Base-by-base conservation (phyloP, 2,113 vertebrate genomes). In the Paramisgurnus dabryanus region DNA sequence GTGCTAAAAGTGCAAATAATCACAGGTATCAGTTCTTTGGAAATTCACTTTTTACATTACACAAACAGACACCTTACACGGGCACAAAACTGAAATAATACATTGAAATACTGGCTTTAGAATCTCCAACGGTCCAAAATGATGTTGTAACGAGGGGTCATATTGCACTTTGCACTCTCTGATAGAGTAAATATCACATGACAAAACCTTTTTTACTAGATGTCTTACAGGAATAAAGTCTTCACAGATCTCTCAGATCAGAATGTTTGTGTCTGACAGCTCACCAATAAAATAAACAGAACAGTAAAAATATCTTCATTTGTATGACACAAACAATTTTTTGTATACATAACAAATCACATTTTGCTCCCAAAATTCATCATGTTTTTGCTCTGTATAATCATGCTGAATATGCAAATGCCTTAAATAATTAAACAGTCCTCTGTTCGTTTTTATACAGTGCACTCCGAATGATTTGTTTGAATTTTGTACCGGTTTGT, bases 401-500 rank as follows among this genome's bases (percentile, higher is more conserved):
- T 87, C 86, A 88, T 82, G 85, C 80, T 91, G 92, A 92, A 94
- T 94, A 94, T 93, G 91, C 90, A 93, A 88, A 82, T 82, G 86
- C 79, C 67, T 89, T 94, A 89, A 94, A 94, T 94, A 93, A 94
- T 94, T 94, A 89, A 94, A 85, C 89, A 86, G n/a, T 67, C 81
- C 88, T 81, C 85, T 90, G 91, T 91, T 93, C 88, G 87, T 92
- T 92, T 88, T 89, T 83, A 85, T 85, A 85, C 6, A 81, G 86
- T 58, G 69, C 57, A 61, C 82, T 87, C 89, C 83, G 69, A 87
- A 85, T 89, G 86, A 92, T 93, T 94, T 92, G 92, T 91, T 93
- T 93, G 88, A 87, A 91, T 92, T 92, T 93, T 91, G 92, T 92
- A 87, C 90, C 89, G 90, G 90, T 93, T 93, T 93, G 90, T 90